phyloP scores from a whole-genome alignment of 2,888 invertebrate genomes.

The Orchestes rusci region DNA sequence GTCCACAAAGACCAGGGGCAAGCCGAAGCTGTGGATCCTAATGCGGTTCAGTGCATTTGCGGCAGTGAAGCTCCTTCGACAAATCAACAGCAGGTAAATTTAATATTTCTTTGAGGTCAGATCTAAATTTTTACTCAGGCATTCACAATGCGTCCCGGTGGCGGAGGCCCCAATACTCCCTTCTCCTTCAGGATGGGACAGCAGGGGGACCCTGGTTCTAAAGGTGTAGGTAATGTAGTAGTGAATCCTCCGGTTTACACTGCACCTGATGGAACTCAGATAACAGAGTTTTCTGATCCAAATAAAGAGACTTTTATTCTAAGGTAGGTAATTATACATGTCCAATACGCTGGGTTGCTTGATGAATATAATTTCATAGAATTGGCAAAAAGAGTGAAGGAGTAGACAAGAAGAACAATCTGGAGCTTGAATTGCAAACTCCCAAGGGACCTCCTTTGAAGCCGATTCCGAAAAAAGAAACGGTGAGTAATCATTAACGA shows the following conservation, averaged over 20 bases:
- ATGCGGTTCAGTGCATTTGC: constrained; percentile 13
- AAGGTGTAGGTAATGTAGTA: constrained; percentile 32
- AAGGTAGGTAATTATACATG: constrained; percentile 35
- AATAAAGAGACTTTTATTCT: constrained; percentile 43
- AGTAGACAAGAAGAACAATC: constrained; percentile 59
- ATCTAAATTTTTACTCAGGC: constrained; percentile 20
- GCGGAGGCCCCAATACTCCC: constrained; percentile 32
- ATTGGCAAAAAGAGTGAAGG: constrained; percentile 70
- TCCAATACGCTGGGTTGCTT: not conserved
- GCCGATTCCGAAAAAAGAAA: constrained; percentile 54
- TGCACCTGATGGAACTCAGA: constrained; percentile 50
- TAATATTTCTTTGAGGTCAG: no score
- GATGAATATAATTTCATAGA: constrained; percentile 46
- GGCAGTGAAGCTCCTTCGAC: constrained; percentile 5
- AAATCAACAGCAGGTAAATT: constrained; percentile 5
- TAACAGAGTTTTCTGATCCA: constrained; percentile 45
- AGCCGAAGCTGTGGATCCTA: constrained; percentile 40
- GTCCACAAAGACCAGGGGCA: constrained; percentile 52
- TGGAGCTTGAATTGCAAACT: constrained; percentile 67
- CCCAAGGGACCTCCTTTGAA: constrained; percentile 58
- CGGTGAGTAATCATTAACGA: constrained; percentile 32
- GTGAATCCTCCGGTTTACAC: constrained; percentile 46
- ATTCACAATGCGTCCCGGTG: constrained; percentile 34
- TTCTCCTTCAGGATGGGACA: constrained; percentile 35
- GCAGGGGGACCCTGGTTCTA: constrained; percentile 22